phyloP scores from a whole-genome alignment of 1,140 invertebrate genomes.

The Drosophila sproati region DNA sequence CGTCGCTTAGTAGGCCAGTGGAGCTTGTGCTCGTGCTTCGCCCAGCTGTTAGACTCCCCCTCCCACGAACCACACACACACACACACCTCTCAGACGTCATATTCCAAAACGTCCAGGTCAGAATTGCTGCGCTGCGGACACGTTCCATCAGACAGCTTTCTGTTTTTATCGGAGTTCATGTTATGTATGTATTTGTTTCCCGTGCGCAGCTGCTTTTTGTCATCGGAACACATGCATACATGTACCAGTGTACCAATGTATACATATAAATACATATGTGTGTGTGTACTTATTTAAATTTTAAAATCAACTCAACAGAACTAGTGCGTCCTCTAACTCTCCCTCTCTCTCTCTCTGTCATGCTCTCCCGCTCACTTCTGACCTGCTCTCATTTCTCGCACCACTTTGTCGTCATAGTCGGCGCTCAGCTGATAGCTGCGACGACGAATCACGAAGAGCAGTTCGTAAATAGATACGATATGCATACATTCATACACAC shows the following conservation, averaged over 20 bases:
- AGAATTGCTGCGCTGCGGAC: constrained; percentile 8
- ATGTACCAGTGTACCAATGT: background rate
- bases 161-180: constrained; percentile 6
- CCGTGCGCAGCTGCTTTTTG: constrained; percentile 39
- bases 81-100: background rate
- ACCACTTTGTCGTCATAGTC: constrained; percentile 46
- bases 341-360: background rate
- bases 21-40: constrained; percentile 31
- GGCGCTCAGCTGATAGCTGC: constrained; percentile 40
- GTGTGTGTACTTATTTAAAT: background rate
- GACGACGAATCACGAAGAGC: constrained; percentile 2
- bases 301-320: constrained; percentile 19
- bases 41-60: constrained; percentile 42
- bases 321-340: constrained; percentile 29
- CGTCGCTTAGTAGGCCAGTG: constrained; percentile 49
- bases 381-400: constrained; percentile 35
- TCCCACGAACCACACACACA: background rate
- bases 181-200: constrained; percentile 23
- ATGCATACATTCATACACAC: constrained; percentile 27
- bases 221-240: constrained; percentile 1
- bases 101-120: background rate
- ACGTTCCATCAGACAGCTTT: constrained; percentile 26
- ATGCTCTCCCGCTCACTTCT: constrained; percentile 11
- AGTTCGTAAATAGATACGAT: background rate
- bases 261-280: background rate